Percentiles rank a stretch among this genome's conserved stretches.
Conservation (phyloP, 2,888 invertebrate genomes). For the Hydraecia micacea region DNA sequence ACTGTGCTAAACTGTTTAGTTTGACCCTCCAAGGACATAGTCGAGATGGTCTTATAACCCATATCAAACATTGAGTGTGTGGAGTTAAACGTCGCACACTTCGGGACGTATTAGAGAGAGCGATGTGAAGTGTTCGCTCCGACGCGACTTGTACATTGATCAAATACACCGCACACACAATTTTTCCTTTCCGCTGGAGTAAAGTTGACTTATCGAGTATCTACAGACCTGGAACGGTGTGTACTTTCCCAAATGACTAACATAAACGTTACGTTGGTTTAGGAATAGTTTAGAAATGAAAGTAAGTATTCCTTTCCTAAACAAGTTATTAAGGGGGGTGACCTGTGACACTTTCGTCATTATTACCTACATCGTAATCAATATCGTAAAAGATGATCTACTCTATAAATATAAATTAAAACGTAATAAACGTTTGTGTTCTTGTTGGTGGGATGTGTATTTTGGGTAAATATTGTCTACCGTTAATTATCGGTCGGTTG, state of each 20-base stretch:
- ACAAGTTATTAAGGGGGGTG: neutral
- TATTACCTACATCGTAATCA: neutral
- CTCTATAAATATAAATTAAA: neutral
- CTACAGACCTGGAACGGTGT: neutral
- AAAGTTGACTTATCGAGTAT: conserved; percentile 4
- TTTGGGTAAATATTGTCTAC: neutral
- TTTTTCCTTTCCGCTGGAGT: conserved; percentile 30
- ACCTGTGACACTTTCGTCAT: too few species aligned
- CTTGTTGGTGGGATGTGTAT: neutral
- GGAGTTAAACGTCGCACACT: neutral
- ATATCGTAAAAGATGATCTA: neutral
- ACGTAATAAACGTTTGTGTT: neutral
- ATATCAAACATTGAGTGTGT: neutral
- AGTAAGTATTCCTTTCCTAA: neutral
- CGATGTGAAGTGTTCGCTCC: neutral
- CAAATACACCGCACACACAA: conserved; percentile 10
- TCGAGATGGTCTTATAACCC: neutral
- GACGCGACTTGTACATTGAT: conserved; percentile 4
- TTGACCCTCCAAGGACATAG: neutral
- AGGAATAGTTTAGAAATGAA: neutral
- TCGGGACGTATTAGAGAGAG: conserved; percentile 28
- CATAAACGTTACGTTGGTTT: conserved; percentile 4
- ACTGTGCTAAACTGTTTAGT: too few species aligned
- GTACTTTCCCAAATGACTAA: conserved; percentile 14
- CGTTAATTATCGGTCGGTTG: neutral